These are phyloP conservation scores for Rhincodon typus DNA, from an alignment of 2,797 vertebrate species.

Conservation along the genomic window DNA sequence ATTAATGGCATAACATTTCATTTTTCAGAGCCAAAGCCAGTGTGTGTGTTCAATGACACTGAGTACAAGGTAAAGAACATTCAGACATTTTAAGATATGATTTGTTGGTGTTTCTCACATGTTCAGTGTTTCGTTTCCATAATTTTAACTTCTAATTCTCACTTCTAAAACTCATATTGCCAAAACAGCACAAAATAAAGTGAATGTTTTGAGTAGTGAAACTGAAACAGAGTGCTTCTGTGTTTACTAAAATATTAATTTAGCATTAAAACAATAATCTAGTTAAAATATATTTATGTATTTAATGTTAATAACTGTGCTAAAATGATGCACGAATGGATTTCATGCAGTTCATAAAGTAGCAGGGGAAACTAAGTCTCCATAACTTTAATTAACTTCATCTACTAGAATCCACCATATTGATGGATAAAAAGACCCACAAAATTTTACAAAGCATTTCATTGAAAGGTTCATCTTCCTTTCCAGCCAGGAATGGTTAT, in stretches of 20 bases:
- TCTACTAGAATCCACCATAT: not conserved
- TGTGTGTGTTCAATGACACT: slow-evolving; percentile 22
- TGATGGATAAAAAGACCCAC: too few species aligned
- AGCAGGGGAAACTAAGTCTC: not conserved
- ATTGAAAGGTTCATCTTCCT: not conserved
- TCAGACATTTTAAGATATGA: not conserved
- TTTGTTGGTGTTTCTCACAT: not conserved
- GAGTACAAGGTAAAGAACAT: slow-evolving; percentile 20
- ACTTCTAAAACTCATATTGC: not conserved
- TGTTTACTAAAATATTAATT: not conserved
- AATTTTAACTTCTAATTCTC: not conserved
- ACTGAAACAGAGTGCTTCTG: not conserved
- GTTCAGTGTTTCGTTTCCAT: not conserved
- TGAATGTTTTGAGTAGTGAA: not conserved
- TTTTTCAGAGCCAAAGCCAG: slow-evolving; percentile 9
- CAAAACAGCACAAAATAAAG: not conserved
- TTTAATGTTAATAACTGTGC: not conserved
- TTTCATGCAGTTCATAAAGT: not conserved
- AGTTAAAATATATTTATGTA: not conserved
- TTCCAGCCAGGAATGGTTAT: slow-evolving; percentile 53
- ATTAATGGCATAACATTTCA: not conserved
- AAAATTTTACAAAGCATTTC: not conserved
- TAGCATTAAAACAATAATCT: not conserved
- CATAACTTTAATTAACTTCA: not conserved
- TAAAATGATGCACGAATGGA: not conserved